A percentile compares a stretch with the other conserved stretches of the same genome.
Evolutionary conservation across 2,888 invertebrate genomes (phyloP).

Genomic region (Chaetogeoica ovagalla): DNA sequence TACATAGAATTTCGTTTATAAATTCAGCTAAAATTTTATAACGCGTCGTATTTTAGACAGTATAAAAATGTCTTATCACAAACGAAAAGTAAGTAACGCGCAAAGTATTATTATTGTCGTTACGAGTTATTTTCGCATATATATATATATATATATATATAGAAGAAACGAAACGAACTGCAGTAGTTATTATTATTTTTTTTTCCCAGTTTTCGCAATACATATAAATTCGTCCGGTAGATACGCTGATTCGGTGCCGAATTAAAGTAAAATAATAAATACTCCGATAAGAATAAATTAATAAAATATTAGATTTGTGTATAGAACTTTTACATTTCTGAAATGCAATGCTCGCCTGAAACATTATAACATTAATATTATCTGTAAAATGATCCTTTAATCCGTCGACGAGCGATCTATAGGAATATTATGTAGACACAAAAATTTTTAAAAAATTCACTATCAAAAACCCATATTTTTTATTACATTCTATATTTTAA

Average conservation of each 20-base stretch:
- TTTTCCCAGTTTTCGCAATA: not conserved
- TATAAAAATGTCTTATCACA: not conserved
- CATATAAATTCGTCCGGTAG: not conserved
- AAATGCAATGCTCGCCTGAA: not conserved
- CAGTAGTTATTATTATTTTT: not conserved
- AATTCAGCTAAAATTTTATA: too few species aligned
- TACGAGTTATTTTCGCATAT: not conserved
- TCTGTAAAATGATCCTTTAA: not conserved
- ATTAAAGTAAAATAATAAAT: not conserved
- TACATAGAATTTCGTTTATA: too few species aligned
- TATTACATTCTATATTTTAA: too few species aligned
- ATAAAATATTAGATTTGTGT: not conserved
- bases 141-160: too few species aligned
- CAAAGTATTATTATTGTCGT: not conserved
- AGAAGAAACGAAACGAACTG: too few species aligned
- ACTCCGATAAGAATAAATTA: slow-evolving; percentile 13
- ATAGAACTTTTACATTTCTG: not conserved
- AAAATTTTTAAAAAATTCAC: too few species aligned
- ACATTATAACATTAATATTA: not conserved
- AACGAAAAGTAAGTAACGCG: not conserved
- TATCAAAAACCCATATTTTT: too few species aligned
- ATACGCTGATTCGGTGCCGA: not conserved
- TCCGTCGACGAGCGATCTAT: not conserved
- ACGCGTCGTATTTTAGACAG: too few species aligned
- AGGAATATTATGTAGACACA: not conserved